Evolutionary conservation across 2,888 invertebrate species (phyloP), one percentile per base, ranked within the genome.

Genomic region (Ethmia dodecea): DNA sequence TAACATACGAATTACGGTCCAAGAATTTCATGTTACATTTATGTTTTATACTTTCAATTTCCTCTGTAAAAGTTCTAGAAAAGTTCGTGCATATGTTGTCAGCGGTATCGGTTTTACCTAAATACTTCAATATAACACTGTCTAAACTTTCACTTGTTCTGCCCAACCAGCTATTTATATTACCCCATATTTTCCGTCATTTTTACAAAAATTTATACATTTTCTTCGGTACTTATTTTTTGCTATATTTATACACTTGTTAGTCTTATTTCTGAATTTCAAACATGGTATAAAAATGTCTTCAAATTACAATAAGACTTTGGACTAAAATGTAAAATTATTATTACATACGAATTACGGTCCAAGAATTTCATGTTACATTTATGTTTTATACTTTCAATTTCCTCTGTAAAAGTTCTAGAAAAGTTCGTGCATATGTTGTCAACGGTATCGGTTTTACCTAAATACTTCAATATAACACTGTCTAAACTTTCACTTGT

Each of bases 391-490:
- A 24, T 31, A 10, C 6, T 31, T 14, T 10, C n/a, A 5, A 31
- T 10, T 25, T 31, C 31, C 11, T 31, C n/a, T 2, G 31, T 31
- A 25, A 31, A 31, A 12, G 31, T 31, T n/a, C n/a, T n/a, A n/a
- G n/a, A n/a, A n/a, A n/a, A n/a, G 9, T 31, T n/a, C 1, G 10
- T 24, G 12, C 31, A 31, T 5, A 31, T 25, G 9, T 31, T 31
- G 6, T 14, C 10, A 5, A 31, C 8, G 1, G 13, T 10, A 2
- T 31, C 24, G 13, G 14, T 24, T 31, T 31, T 31, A 10, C 31
- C 31, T 31, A 31, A 24, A 9, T 31, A 31, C 10, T 31, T 31
- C 4, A 11, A 18, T n/a, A 31, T 14, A 12, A 22, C 10, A 14
- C 6, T 5, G 10, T 31, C 31, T 2, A 31, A 18, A 18, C 8